A percentile compares a stretch with the other conserved stretches of the same genome.
These are phyloP conservation scores for Bovichtus variegatus DNA, from an alignment of 2,797 vertebrate species.

Conservation along the genomic window DNA sequence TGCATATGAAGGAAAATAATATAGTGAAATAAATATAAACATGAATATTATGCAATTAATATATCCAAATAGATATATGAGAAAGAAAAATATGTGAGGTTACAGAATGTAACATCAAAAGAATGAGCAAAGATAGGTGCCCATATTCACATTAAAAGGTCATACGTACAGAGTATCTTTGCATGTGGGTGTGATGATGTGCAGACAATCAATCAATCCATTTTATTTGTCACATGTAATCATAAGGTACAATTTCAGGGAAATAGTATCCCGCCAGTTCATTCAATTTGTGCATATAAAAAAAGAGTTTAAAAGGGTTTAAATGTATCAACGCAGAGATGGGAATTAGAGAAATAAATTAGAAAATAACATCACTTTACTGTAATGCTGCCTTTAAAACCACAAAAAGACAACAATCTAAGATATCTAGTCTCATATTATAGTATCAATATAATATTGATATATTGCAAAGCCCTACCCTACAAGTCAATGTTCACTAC, in stretches of 20 bases:
- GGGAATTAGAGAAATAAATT: constrained; percentile 11
- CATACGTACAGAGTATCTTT: not conserved
- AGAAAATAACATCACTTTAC: too few species aligned
- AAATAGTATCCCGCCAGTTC: not conserved
- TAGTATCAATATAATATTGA: too few species aligned
- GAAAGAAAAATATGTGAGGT: not conserved
- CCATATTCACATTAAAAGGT: constrained; percentile 9
- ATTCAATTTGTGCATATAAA: too few species aligned
- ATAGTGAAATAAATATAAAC: not conserved
- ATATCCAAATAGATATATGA: not conserved
- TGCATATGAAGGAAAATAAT: not conserved
- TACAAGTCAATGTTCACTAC: constrained; percentile 12
- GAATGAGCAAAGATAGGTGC: constrained; percentile 5
- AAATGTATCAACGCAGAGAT: too few species aligned
- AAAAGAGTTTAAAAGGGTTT: too few species aligned
- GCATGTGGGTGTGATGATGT: not conserved
- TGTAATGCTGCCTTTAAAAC: too few species aligned
- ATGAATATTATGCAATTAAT: not conserved
- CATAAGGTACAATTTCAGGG: not conserved
- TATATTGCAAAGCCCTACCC: too few species aligned
- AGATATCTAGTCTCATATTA: too few species aligned
- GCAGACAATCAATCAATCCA: too few species aligned
- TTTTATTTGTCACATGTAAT: not conserved
- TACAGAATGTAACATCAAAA: not conserved
- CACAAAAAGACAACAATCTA: too few species aligned